Conservation (phyloP, 2,113 vertebrate species). For the Delphinus delphis region DNA sequence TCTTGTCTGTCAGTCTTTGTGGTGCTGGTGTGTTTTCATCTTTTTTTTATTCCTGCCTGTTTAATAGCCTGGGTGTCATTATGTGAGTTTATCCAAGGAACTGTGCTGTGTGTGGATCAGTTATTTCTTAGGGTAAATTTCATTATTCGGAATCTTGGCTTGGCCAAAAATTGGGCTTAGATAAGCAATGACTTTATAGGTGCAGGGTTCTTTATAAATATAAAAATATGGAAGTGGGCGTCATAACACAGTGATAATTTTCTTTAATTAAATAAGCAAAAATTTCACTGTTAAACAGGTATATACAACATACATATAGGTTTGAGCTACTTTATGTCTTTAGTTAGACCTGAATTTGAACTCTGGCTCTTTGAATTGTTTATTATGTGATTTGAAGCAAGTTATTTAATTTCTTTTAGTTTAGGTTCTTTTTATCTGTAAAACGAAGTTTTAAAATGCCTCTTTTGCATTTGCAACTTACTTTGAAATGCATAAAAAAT, state of each 20-base stretch:
- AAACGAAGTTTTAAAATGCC: slow-evolving; percentile 22
- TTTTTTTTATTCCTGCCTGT: neutral
- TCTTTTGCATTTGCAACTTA: neutral
- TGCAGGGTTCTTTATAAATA: neutral
- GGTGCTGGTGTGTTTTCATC: neutral
- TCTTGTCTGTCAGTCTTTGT: neutral
- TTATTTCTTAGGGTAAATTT: slow-evolving; percentile 43
- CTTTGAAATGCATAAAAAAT: neutral
- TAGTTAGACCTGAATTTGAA: slow-evolving; percentile 10
- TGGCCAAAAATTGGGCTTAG: neutral
- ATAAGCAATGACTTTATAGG: neutral
- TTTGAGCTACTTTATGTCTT: neutral
- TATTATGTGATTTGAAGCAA: neutral
- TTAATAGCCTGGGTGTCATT: neutral
- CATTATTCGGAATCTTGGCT: slow-evolving; percentile 30
- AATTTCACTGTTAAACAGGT: neutral
- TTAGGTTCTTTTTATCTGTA: neutral
- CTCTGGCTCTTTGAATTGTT: neutral
- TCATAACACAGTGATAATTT: neutral
- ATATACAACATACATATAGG: neutral
- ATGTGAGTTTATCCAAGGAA: neutral
- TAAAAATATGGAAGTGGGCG: neutral
- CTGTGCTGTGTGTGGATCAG: neutral
- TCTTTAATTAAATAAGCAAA: neutral
- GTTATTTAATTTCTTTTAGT: slow-evolving; percentile 1